Evolutionary conservation across 2,113 vertebrate genomes (phyloP).

Genomic region (Etheostoma spectabile): DNA sequence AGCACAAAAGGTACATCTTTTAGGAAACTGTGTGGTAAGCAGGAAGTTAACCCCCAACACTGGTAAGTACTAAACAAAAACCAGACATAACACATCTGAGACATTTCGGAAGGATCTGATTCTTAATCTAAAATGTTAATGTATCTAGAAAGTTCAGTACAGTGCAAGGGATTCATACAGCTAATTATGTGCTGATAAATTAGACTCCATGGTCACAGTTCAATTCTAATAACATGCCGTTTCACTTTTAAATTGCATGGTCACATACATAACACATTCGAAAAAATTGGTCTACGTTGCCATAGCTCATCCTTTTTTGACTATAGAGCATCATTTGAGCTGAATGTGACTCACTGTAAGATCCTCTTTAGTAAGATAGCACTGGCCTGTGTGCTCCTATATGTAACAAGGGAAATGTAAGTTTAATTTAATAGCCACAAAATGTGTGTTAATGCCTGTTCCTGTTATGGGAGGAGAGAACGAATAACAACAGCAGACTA

Average conservation of each 20-base stretch:
- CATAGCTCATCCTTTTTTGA: conserved; percentile 9
- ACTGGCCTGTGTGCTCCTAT: conserved; percentile 13
- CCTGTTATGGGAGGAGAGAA: conserved; percentile 10
- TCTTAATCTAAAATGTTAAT: conserved; percentile 24
- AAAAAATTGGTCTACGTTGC: conserved; percentile 19
- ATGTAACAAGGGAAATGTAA: conserved; percentile 20
- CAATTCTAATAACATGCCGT: conserved; percentile 13
- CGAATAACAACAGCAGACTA: conserved; percentile 39
- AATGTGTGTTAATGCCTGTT: conserved; percentile 11
- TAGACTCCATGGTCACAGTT: conserved; percentile 52
- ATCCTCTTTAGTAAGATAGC: not conserved
- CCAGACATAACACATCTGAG: not conserved
- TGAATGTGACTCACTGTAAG: not conserved
- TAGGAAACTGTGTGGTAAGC: not conserved
- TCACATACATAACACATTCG: conserved; percentile 28
- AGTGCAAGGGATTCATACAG: conserved; percentile 47
- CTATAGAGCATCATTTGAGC: not conserved
- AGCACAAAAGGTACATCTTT: not conserved
- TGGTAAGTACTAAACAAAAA: conserved; percentile 13
- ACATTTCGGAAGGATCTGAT: conserved; percentile 18
- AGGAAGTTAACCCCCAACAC: too few species aligned
- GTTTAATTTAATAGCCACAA: conserved; percentile 25
- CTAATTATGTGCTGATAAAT: conserved; percentile 48
- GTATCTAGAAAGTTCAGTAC: conserved; percentile 7
- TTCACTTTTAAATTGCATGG: conserved; percentile 23